A percentile compares a stretch with the other conserved stretches of the same genome.
Conservation (phyloP, 2,113 vertebrate genomes). For the Lophura nycthemera region DNA sequence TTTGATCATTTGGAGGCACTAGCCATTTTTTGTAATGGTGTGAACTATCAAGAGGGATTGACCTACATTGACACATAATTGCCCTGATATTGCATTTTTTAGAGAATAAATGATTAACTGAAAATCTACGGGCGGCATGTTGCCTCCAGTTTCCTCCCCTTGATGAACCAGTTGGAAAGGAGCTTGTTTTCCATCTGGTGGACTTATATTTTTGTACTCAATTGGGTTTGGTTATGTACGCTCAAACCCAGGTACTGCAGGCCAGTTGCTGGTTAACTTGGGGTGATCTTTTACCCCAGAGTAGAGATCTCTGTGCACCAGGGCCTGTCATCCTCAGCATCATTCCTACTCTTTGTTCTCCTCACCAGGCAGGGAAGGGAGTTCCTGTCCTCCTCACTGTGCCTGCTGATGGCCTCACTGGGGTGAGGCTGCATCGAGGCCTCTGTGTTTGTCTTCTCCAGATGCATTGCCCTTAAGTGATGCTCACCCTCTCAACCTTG, state of each 20-base stretch:
- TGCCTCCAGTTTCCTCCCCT: neutral
- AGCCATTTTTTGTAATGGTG: neutral
- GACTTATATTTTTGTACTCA: neutral
- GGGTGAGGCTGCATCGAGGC: neutral
- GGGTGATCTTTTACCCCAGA: neutral
- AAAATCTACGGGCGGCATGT: neutral
- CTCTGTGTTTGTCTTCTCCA: neutral
- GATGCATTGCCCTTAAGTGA: fast-evolving
- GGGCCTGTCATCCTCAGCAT: neutral
- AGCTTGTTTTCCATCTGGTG: neutral
- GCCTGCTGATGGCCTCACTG: neutral
- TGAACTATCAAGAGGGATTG: neutral
- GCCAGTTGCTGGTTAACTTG: neutral
- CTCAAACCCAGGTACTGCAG: neutral
- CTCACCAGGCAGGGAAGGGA: neutral
- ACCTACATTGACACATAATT: neutral
- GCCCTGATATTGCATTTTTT: neutral
- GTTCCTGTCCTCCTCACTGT: neutral
- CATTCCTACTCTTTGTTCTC: neutral
- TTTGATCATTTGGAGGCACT: neutral
- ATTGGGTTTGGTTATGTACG: neutral
- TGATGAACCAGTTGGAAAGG: neutral
- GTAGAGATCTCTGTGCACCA: neutral
- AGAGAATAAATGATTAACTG: neutral
- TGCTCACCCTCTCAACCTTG: neutral